Conservation (phyloP, 30 jellyfish, hydroid and myxozoan species). For the Euphysa ruthae region DNA sequence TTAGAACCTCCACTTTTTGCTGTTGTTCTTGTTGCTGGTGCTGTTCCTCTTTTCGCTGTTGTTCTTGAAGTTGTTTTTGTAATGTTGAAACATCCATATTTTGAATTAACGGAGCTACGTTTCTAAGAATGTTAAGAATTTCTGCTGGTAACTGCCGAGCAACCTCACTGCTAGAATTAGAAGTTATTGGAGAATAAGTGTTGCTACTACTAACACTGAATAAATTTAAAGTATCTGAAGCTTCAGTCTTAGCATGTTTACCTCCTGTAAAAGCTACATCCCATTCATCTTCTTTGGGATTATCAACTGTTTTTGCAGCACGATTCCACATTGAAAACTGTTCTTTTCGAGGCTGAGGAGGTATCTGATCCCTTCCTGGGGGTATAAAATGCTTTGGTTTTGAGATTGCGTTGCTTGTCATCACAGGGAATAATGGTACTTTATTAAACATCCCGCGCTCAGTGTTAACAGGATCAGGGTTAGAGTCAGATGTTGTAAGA, state of each 20-base stretch:
- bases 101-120: constrained; percentile 25
- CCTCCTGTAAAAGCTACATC: constrained; percentile 77
- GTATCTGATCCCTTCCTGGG: too few species aligned
- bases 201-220: too few species aligned
- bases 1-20: neutral
- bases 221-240: constrained; percentile 25
- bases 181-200: too few species aligned
- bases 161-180: neutral
- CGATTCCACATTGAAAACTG: constrained; percentile 70
- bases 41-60: neutral
- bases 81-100: neutral
- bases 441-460: too few species aligned
- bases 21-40: neutral
- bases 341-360: constrained; percentile 47
- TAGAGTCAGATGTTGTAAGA: too few species aligned
- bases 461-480: too few species aligned
- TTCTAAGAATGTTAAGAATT: constrained; percentile 5
- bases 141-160: constrained; percentile 6
- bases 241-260: constrained; percentile 15
- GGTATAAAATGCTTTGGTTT: too few species aligned
- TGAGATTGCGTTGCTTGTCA: too few species aligned
- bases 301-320: constrained; percentile 12
- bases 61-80: neutral
- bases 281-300: constrained; percentile 75
- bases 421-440: too few species aligned